These are phyloP conservation scores for Parapristionchus giblindavisi DNA, from an alignment of 2,888 invertebrate genomes.

Conservation along the genomic window DNA sequence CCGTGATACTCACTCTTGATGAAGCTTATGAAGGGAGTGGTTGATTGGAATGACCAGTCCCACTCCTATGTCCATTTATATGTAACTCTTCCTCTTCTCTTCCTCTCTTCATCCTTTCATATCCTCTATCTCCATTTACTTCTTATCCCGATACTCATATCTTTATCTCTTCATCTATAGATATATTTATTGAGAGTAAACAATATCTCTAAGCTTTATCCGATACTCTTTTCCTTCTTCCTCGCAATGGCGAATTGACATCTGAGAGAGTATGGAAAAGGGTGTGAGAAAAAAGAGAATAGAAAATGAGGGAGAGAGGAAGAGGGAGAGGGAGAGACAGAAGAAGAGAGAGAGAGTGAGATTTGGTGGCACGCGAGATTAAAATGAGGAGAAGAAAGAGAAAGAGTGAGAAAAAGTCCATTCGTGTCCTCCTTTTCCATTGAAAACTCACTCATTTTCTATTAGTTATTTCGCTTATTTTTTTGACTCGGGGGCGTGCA, in stretches of 20 bases:
- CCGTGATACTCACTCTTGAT: neutral
- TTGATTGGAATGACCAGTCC: neutral
- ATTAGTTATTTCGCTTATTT: no score
- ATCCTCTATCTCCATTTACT: neutral
- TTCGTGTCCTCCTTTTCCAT: no score
- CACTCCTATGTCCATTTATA: neutral
- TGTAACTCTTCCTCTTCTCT: neutral
- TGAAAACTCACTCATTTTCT: no score
- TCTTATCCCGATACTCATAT: neutral
- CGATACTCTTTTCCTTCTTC: no score
- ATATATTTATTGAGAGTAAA: neutral
- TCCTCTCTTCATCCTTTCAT: neutral
- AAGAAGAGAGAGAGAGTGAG: no score
- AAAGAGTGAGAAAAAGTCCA: no score
- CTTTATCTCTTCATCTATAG: neutral
- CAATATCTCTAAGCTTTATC: constrained; percentile 23
- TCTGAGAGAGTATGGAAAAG: constrained; percentile 21
- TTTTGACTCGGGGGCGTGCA: no score
- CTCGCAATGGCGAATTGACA: constrained; percentile 30
- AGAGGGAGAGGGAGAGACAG: constrained; percentile 1
- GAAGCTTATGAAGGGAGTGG: constrained; percentile 25
- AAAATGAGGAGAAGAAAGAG: no score
- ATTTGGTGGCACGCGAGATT: no score
- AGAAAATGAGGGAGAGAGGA: constrained; percentile 1
- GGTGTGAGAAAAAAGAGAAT: neutral